These are phyloP conservation scores for Channa argus DNA, from an alignment of 2,113 vertebrate genomes.

Conservation along the genomic window DNA sequence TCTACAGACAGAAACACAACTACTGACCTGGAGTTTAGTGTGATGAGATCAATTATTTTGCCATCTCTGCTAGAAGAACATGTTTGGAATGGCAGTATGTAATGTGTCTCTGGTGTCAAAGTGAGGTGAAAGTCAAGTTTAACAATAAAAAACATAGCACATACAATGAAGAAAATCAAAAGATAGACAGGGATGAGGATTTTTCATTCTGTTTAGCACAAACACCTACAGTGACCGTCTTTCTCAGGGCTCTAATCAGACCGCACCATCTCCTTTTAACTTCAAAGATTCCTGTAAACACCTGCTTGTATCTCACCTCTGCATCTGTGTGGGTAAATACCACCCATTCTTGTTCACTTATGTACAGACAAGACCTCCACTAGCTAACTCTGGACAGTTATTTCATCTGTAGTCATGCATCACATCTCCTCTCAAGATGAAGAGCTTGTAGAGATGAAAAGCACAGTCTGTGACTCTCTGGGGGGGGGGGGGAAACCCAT, in stretches of 20 bases:
- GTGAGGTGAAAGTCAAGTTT: constrained; percentile 69
- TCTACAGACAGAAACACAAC: constrained; percentile 20
- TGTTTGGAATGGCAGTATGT: constrained; percentile 67
- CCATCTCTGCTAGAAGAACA: constrained; percentile 37
- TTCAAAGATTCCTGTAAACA: constrained; percentile 82
- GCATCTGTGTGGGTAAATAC: constrained; percentile 80
- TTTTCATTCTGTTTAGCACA: constrained; percentile 66
- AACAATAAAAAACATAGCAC: constrained; percentile 63
- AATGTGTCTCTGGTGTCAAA: constrained; percentile 56
- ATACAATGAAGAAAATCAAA: constrained; percentile 69
- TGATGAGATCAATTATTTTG: constrained; percentile 29
- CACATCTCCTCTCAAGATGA: constrained; percentile 74
- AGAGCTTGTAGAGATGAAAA: constrained; percentile 74
- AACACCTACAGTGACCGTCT: constrained; percentile 66
- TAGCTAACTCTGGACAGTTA: constrained; percentile 64
- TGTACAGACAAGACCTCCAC: constrained; percentile 67
- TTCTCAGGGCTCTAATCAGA: constrained; percentile 66
- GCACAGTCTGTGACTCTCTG: constrained; percentile 53
- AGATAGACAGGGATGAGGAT: constrained; percentile 67
- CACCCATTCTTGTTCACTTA: constrained; percentile 74
- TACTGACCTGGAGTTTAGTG: constrained; percentile 20
- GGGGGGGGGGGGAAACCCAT: constrained; percentile 70
- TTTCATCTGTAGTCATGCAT: constrained; percentile 73
- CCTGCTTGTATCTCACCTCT: constrained; percentile 80
- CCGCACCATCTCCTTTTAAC: constrained; percentile 74